Conservation (phyloP, 1,140 invertebrate genomes). For the Hyposmocoma kahamanoa region DNA sequence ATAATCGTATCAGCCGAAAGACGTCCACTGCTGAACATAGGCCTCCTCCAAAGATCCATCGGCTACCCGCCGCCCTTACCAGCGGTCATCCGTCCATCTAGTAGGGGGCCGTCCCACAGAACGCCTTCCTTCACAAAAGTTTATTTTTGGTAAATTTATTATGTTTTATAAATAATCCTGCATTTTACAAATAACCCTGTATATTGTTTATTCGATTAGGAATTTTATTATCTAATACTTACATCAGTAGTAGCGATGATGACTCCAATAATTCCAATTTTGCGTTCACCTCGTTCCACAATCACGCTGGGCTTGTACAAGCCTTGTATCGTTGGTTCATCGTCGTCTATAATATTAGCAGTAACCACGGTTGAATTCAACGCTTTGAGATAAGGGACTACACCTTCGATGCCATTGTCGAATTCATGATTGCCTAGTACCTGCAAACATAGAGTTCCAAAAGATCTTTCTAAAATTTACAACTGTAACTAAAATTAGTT, state of each 20-base stretch:
- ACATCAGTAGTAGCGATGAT: conserved; percentile 82
- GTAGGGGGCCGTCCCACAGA: too few species aligned
- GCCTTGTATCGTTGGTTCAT: conserved; percentile 80
- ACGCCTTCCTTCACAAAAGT: too few species aligned
- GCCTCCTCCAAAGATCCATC: too few species aligned
- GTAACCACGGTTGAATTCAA: conserved; percentile 80
- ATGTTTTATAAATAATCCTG: not conserved
- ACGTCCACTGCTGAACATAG: too few species aligned
- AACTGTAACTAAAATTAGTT: not conserved
- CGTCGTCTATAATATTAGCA: conserved; percentile 82
- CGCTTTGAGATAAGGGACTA: conserved; percentile 82
- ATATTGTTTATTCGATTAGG: not conserved
- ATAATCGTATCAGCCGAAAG: too few species aligned
- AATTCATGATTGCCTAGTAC: conserved; percentile 93
- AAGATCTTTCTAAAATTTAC: conserved; percentile 1
- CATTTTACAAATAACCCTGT: not conserved
- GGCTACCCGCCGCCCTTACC: too few species aligned
- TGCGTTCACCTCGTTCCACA: conserved; percentile 75
- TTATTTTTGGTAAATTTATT: not conserved
- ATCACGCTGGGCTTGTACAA: conserved; percentile 77
- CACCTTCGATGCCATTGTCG: conserved; percentile 83
- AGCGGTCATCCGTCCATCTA: too few species aligned
- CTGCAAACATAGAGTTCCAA: conserved; percentile 72
- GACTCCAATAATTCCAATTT: conserved; percentile 89
- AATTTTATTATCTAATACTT: conserved; percentile 59